Conservation (phyloP, 2,113 vertebrate genomes). For the Megatriorchis doriae region DNA sequence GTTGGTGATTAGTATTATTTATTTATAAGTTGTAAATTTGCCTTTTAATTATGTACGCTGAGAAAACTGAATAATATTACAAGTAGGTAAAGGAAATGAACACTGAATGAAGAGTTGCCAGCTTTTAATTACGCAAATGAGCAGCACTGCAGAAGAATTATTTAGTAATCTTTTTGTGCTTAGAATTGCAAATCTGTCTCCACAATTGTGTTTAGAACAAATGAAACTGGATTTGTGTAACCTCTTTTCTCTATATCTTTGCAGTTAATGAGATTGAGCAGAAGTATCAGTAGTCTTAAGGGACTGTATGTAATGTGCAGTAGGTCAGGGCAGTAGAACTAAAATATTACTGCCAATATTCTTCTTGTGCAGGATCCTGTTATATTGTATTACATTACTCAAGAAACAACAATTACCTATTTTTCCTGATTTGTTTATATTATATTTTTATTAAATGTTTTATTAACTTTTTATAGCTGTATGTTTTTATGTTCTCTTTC, state of each 20-base stretch:
- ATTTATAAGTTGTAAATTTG: slow-evolving; percentile 32
- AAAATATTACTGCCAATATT: background rate
- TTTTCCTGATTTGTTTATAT: background rate
- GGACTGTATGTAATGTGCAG: background rate
- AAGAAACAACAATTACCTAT: background rate
- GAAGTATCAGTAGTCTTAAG: background rate
- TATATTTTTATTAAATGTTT: background rate
- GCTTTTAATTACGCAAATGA: slow-evolving; percentile 62
- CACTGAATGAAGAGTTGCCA: slow-evolving; percentile 15
- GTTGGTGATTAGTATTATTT: slow-evolving; percentile 31
- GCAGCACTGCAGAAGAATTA: background rate
- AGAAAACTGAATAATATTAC: slow-evolving; percentile 15
- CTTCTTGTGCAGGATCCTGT: background rate
- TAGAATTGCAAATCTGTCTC: slow-evolving; percentile 40
- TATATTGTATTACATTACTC: background rate
- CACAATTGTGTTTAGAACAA: background rate
- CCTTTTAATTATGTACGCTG: slow-evolving; percentile 9
- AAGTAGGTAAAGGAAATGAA: slow-evolving; percentile 56
- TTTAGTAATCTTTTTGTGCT: slow-evolving; percentile 41
- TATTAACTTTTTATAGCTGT: background rate
- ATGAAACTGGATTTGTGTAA: background rate
- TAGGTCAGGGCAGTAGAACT: background rate
- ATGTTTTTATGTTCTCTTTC: background rate
- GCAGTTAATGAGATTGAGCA: background rate
- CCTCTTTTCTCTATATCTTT: background rate